These are phyloP conservation scores for Dreissena rostriformis DNA, from an alignment of 1,140 invertebrate species.

Conservation along the genomic window DNA sequence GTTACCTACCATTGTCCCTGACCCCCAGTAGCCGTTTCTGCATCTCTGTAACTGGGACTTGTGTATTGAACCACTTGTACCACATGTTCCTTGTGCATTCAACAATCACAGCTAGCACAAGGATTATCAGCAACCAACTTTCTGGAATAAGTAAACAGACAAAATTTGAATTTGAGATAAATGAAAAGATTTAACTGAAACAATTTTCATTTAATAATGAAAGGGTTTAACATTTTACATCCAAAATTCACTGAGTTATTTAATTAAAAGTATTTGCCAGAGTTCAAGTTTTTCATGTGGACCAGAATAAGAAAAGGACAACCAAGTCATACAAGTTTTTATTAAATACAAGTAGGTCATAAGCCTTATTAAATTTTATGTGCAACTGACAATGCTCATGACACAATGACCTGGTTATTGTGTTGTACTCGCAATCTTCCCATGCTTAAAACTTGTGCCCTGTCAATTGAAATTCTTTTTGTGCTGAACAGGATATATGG, in stretches of 20 bases:
- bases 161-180: not conserved
- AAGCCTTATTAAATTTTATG: too few species aligned
- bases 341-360: too few species aligned
- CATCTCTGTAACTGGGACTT: constrained; percentile 25
- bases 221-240: not conserved
- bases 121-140: not conserved
- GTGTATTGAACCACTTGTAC: constrained; percentile 5
- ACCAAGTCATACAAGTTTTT: too few species aligned
- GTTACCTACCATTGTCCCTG: constrained; percentile 37
- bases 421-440: too few species aligned
- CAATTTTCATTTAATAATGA: not conserved
- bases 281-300: not conserved
- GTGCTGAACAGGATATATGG: too few species aligned
- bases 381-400: too few species aligned
- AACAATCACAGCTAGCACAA: constrained; percentile 23
- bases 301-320: too few species aligned
- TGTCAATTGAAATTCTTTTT: too few species aligned
- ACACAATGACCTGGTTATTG: too few species aligned
- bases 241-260: not conserved
- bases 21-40: constrained; percentile 49
- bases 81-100: constrained; percentile 9
- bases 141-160: constrained; percentile 33
- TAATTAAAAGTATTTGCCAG: not conserved
- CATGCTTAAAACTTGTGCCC: too few species aligned
- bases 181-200: not conserved